A percentile compares a stretch with the other conserved stretches of the same genome.
These are phyloP conservation scores for Drosophila pseudotakahashii DNA, from an alignment of 2,888 invertebrate species.

Conservation along the genomic window DNA sequence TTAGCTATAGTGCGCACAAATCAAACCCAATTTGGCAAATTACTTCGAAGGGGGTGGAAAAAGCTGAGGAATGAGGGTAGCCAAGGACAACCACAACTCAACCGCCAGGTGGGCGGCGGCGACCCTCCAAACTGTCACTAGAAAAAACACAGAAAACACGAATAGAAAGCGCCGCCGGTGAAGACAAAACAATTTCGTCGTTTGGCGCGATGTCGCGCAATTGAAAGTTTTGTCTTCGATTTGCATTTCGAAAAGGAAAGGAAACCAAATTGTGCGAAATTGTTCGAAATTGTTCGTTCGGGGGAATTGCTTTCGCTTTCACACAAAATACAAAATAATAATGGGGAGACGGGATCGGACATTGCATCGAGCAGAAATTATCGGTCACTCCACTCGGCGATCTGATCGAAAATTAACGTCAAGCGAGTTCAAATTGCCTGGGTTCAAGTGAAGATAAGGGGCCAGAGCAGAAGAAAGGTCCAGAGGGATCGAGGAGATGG, in stretches of 20 bases:
- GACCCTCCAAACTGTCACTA: conserved; percentile 1
- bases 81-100: conserved; percentile 32
- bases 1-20: conserved; percentile 50
- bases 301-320: conserved; percentile 73
- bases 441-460: conserved; percentile 22
- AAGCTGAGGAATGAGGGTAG: not conserved
- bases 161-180: conserved; percentile 32
- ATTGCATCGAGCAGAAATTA: conserved; percentile 55
- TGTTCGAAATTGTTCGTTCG: conserved; percentile 7
- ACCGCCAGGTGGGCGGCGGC: conserved; percentile 16
- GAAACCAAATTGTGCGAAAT: conserved; percentile 47
- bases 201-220: conserved; percentile 45
- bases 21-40: conserved; percentile 65
- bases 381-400: conserved; percentile 45
- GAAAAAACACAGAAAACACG: conserved; percentile 11
- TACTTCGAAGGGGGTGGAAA: conserved; percentile 35
- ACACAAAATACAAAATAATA: conserved; percentile 34
- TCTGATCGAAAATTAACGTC: conserved; percentile 30
- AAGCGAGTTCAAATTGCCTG: conserved; percentile 25
- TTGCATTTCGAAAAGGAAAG: conserved; percentile 68
- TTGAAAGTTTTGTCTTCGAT: conserved; percentile 72
- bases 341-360: conserved; percentile 49
- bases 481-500: not conserved
- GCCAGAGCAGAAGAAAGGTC: conserved; percentile 2
- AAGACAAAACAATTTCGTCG: conserved; percentile 39